Evolutionary conservation across 2,797 vertebrate species (phyloP).

Genomic region (Phrynocephalus forsythii): DNA sequence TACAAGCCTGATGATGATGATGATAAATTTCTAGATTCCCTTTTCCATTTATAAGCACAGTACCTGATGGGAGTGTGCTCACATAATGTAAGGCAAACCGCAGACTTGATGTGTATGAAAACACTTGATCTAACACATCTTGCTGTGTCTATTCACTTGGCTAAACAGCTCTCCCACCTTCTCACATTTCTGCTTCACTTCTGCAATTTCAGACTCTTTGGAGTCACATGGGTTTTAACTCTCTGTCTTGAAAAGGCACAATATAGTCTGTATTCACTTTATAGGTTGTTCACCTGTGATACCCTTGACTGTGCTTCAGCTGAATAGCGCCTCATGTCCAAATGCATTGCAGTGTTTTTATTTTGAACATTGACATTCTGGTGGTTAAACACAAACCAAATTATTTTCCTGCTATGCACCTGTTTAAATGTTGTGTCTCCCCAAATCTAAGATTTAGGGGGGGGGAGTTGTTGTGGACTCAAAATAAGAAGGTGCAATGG

Average conservation of each 20-base stretch:
- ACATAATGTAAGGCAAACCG: background rate
- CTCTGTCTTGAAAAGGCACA: background rate
- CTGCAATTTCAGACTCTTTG: background rate
- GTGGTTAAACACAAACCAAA: constrained; percentile 27
- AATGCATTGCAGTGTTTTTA: constrained; percentile 57
- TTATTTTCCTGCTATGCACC: background rate
- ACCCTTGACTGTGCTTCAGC: background rate
- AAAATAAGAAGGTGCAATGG: background rate
- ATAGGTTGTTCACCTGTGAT: constrained; percentile 4
- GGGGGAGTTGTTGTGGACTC: background rate
- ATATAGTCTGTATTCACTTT: background rate
- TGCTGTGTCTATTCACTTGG: constrained; percentile 33
- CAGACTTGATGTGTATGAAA: constrained; percentile 32
- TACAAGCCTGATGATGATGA: background rate
- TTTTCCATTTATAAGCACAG: constrained; percentile 28
- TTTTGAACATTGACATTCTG: constrained; percentile 38
- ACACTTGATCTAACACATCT: constrained; percentile 34
- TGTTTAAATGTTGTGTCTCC: background rate
- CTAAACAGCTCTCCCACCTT: constrained; percentile 39
- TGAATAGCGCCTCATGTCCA: constrained; percentile 21
- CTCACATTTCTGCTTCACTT: constrained; percentile 19
- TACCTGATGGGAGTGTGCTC: constrained; percentile 22
- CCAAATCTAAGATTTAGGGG: background rate
- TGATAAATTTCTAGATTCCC: constrained; percentile 2
- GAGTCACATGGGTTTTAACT: background rate